Conservation (phyloP, 2,113 vertebrate genomes). For the Aix galericulata region DNA sequence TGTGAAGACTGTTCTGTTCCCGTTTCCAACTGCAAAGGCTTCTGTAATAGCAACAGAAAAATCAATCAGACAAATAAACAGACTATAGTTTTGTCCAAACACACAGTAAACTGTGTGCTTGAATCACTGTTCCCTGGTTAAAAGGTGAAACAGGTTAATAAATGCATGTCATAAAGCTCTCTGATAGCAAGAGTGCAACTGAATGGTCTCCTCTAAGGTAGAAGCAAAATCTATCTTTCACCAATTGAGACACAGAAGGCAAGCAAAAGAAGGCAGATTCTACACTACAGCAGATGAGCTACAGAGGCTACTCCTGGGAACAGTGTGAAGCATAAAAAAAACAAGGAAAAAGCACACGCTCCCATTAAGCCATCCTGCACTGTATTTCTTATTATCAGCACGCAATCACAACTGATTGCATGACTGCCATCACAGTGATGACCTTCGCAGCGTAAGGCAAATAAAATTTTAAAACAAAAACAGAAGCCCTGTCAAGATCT, state of each 20-base stretch:
- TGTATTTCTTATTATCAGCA: fast-evolving
- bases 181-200: not conserved
- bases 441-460: not conserved
- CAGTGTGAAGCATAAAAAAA: not conserved
- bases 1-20: constrained; percentile 68
- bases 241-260: not conserved
- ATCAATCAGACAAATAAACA: not conserved
- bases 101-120: not conserved
- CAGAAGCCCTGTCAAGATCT: not conserved
- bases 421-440: not conserved
- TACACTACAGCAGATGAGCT: not conserved
- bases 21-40: constrained; percentile 56
- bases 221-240: not conserved
- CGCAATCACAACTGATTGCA: fast-evolving
- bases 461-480: not conserved
- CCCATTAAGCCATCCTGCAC: not conserved
- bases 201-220: too few relatives aligned
- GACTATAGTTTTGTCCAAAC: not conserved
- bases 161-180: not conserved
- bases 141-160: not conserved
- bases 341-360: not conserved
- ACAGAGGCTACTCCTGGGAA: not conserved
- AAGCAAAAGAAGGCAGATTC: not conserved
- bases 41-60: constrained; percentile 71
- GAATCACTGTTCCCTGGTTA: not conserved